Conservation (phyloP, 2,888 invertebrate species). For the Brassicogethes aeneus region DNA sequence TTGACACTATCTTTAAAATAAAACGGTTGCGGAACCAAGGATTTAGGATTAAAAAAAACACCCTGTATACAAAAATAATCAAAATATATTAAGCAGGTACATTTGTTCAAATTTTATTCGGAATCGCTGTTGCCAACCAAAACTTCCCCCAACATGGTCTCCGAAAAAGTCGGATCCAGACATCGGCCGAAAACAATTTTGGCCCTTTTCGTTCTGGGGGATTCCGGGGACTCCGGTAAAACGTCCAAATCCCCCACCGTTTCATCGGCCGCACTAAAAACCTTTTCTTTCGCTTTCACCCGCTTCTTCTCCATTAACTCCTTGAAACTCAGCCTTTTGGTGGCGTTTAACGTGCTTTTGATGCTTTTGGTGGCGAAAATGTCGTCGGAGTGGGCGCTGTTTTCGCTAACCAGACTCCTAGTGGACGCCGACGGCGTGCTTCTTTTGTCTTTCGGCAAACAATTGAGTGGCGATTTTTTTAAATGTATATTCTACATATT, state of each 20-base stretch:
- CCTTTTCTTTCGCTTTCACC: conserved; percentile 6
- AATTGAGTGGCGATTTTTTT: too few relatives aligned
- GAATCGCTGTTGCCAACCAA: conserved; percentile 1
- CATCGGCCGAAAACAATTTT: conserved; percentile 58
- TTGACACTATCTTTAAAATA: too few relatives aligned
- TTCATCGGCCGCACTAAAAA: too few relatives aligned
- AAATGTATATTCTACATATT: too few relatives aligned
- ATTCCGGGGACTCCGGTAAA: conserved; percentile 46
- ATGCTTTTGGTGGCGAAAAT: background rate
- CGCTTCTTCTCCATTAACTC: conserved; percentile 10
- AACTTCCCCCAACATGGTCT: too few relatives aligned
- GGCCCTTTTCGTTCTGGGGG: conserved; percentile 48
- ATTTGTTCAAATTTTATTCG: conserved; percentile 1
- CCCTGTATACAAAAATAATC: too few relatives aligned
- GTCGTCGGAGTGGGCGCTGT: background rate
- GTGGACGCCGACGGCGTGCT: too few relatives aligned
- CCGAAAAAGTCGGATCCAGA: too few relatives aligned
- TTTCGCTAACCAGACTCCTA: conserved; percentile 1
- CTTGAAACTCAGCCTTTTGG: conserved; percentile 10
- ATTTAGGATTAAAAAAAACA: too few relatives aligned
- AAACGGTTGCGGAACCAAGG: too few relatives aligned
- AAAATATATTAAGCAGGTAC: too few relatives aligned
- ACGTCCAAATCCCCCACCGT: conserved; percentile 11
- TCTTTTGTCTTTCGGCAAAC: too few relatives aligned
- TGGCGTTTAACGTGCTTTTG: background rate